Evolutionary conservation across 2,797 vertebrate genomes (phyloP).

Genomic region (Sebastes dallii): DNA sequence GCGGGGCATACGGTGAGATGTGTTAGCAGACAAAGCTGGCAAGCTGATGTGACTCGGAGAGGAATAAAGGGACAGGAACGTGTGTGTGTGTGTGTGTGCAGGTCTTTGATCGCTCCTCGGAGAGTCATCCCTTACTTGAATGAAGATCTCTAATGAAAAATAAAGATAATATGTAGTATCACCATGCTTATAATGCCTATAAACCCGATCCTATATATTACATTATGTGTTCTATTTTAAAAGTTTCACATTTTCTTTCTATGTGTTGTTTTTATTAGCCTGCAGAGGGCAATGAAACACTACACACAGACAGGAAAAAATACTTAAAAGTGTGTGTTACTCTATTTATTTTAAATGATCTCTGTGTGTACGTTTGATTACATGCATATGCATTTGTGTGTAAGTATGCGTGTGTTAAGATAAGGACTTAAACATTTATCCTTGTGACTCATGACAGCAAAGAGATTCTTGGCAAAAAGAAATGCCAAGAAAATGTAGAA

Average conservation of each 20-base stretch:
- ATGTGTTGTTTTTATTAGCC: constrained; percentile 23
- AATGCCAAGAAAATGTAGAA: not conserved
- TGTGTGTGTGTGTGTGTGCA: constrained; percentile 3
- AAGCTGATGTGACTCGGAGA: constrained; percentile 73
- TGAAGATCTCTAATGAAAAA: constrained; percentile 11
- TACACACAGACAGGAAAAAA: not conserved
- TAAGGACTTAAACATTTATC: not conserved
- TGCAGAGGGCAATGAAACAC: constrained; percentile 66
- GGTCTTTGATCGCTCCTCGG: constrained; percentile 46
- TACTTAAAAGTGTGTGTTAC: not conserved
- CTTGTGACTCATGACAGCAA: not conserved
- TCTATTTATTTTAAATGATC: not conserved
- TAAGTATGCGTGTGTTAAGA: not conserved
- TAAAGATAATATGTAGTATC: not conserved
- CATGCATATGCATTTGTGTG: not conserved
- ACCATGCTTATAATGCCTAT: not conserved
- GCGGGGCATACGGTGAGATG: constrained; percentile 78
- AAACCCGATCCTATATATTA: not conserved
- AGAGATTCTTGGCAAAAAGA: not conserved
- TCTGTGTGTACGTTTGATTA: not conserved
- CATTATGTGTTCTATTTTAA: not conserved
- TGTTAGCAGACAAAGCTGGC: constrained; percentile 74
- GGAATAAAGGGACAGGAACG: constrained; percentile 51
- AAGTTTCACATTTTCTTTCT: not conserved
- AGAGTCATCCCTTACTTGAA: constrained; percentile 15